Base-by-base conservation (phyloP, 2,888 invertebrate species). In the Acrocyrtus sp. region DNA sequence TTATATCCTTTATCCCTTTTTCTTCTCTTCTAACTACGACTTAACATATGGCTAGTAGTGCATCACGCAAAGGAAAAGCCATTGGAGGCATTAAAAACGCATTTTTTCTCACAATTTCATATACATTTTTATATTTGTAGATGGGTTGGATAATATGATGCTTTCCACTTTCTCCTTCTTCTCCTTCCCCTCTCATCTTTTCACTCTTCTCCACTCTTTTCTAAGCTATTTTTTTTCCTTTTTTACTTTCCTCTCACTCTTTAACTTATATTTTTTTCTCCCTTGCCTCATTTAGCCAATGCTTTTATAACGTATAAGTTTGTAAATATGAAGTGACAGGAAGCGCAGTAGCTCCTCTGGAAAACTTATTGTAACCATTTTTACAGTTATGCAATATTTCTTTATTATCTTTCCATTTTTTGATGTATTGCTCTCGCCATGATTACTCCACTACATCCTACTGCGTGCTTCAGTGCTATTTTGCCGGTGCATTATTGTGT, bases 41-140 rank as follows among this genome's bases (percentile, higher is more conserved):
- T 21, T 65, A 34, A 57, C 57, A 68, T 68, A 68, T 60, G 68
- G 60, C 60, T 53, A 51, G 50, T 50, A 57, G 48, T 68, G 68
- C 60, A 68, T 68, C 68, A 68, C 60, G 60, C 68, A 53, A 57
- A n/a, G n/a, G n/a, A n/a, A n/a, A n/a, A 68, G 47, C 60, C 51
- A 68, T 68, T 68, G 45, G 22, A 53, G 24, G 68, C 68, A 68
- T 68, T 68, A 68, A 68, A 68, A 68, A 60, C 68, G 68, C 58
- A 68, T 68, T 60, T 68, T 68, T 68, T 41, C 60, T 27, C 27
- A 60, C 43, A 68, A n/a, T n/a, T 68, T 58, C 57, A 66, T 41
- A 56, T 50, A 61, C 50, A 61, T 39, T n/a, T n/a, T n/a, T n/a
- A n/a, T n/a, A n/a, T n/a, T n/a, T n/a, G n/a, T n/a, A n/a, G n/a